Base-by-base conservation (phyloP, 2,888 invertebrate genomes). In the Eurytoma californica region DNA sequence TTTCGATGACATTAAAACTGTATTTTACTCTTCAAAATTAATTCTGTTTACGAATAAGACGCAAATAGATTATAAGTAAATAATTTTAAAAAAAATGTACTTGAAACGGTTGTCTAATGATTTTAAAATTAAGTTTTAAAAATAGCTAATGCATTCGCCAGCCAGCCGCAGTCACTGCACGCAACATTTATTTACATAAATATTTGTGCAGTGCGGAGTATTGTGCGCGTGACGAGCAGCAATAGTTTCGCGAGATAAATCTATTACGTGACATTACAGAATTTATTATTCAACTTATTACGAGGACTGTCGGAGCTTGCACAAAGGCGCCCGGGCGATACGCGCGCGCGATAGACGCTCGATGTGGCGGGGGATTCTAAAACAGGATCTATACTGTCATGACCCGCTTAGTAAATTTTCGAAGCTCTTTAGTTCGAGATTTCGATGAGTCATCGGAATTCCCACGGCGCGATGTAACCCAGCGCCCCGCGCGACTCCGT, bases 391-490 rank as follows among this genome's bases (percentile, higher is more conserved):
- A 58, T 51, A 49, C 16, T 30, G 49, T 49, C 67, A 51, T 58
- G 74, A 74, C 30, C 66, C n/a, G 67, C 12, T 76, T 53, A 14
- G 39, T 51, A 39, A 47, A 51, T 72, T 39, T 66, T 72, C 49
- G 68, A 53, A 67, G 49, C 75, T 47, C 51, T 61, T 76, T 66
- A 47, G 7, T 39, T 39, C 39, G 24, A 58, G 66, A 57, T 24
- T 30, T 55, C 13, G 55, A 72, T 78, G 67, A 78, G 67, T 72
- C 77, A 78, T 67, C 72, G 67, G 58, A 72, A 78, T 78, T 72
- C 61, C 72, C 72, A 60, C 13, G 47, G 39, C 53, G 51, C 60
- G 67, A 72, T 66, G 47, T 67, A 72, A 53, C 39, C 39, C 24
- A 30, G 30, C 61, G 39, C n/a, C 18, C 16, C 39, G 18, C 39